Base-by-base conservation (phyloP, 2,888 invertebrate species). In the Embidobia sp. region DNA sequence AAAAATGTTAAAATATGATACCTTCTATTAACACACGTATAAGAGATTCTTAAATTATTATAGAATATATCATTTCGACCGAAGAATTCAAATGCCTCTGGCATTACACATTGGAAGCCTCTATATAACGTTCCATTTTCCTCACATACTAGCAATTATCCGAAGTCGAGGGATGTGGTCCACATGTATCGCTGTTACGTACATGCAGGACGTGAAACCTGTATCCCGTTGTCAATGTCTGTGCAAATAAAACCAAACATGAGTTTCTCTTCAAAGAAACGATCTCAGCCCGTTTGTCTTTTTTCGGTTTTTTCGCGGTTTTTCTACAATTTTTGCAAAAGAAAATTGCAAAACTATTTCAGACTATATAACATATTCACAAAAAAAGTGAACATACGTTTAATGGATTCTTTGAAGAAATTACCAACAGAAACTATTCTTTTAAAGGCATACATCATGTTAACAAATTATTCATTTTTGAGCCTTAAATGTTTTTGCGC, bases 121-220 rank as follows among this genome's bases (percentile, higher is more conserved):
- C 46, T n/a, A n/a, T n/a, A n/a, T 8, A 29, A 66, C 53, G 66
- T 66, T 48, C 35, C 33, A 70, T 59, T 79, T 80, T 77, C 75
- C 63, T 74, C 76, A 55, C 40, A 64, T 55, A 42, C 63, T 67
- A 31, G 64, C 49, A 59, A 77, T 83, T 53, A 72, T 64, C 67
- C 66, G 74, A 26, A 40, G 55, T 35, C 26, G 19, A 55, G 66
- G 66, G 66, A 55, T 66, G 63, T 49, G 63, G 44, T 79, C 75
- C 64, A 61, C 79, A 59, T 77, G 75, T 78, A 78, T 59, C 55
- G 67, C 64, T 76, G 29, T 75, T 81, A 80, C 81, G 77, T 82
- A 79, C 80, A 76, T 67, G 61, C 75, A 76, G 78, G 77, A 75
- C 82, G 78, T 78, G 81, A 83, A 82, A 84, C 84, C 85, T 81